These are phyloP conservation scores for Meghimatium bilineatum DNA, from an alignment of 2,888 invertebrate genomes.

Conservation along the genomic window DNA sequence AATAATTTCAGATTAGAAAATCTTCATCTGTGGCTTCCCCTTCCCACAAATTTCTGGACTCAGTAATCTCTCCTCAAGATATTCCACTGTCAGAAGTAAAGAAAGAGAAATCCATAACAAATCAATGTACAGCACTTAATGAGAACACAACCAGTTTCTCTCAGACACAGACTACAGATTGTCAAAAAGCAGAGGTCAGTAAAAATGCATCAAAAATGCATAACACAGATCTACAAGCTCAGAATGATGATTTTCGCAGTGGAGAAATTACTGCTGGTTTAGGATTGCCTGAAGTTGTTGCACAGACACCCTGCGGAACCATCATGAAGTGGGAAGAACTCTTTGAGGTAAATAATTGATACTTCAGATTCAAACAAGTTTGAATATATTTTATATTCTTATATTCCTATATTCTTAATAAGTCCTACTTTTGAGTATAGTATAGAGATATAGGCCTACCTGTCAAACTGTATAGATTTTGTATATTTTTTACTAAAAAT, in stretches of 20 bases:
- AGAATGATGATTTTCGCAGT: not conserved
- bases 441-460: too few species aligned
- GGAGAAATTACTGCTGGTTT: not conserved
- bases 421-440: too few species aligned
- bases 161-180: not conserved
- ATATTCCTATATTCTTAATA: too few species aligned
- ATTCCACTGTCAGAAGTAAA: not conserved
- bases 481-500: too few species aligned
- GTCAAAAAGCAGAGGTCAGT: conserved; percentile 19
- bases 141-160: not conserved
- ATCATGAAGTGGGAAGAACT: conserved; percentile 69
- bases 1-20: conserved; percentile 60
- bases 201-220: conserved; percentile 52
- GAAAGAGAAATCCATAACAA: not conserved
- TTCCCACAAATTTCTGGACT: conserved; percentile 21
- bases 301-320: conserved; percentile 71
- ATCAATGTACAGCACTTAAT: not conserved
- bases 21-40: conserved; percentile 64
- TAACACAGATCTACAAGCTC: conserved; percentile 56
- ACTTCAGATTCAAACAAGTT: too few species aligned
- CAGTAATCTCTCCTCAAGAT: not conserved
- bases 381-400: too few species aligned
- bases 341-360: conserved; percentile 66
- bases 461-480: too few species aligned
- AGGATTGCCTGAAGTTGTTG: conserved; percentile 63